phyloP scores from a whole-genome alignment of 2,888 invertebrate genomes.

The Brachypalpus laphriformis region DNA sequence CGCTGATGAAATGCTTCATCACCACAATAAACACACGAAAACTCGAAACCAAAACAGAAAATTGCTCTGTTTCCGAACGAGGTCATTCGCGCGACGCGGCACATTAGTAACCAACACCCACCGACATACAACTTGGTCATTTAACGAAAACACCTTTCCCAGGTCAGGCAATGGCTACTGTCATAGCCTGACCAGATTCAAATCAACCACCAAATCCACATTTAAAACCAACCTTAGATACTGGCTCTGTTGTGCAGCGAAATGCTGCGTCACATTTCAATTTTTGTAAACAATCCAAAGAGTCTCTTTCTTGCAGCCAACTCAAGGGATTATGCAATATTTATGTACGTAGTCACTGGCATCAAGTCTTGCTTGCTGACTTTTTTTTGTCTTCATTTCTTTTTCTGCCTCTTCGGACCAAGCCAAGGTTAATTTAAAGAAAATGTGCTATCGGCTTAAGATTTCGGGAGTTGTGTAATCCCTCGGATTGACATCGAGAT shows the following conservation, averaged over 20 bases:
- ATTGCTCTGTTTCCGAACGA: slow-evolving; percentile 44
- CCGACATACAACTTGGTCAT: slow-evolving; percentile 1
- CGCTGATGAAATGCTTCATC: slow-evolving; percentile 40
- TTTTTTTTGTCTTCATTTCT: slow-evolving; percentile 18
- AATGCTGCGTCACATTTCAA: slow-evolving; percentile 10
- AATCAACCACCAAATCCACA: slow-evolving; percentile 19
- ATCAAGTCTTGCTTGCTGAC: background rate
- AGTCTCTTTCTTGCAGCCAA: slow-evolving; percentile 27
- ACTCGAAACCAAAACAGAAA: slow-evolving; percentile 17
- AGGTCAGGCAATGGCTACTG: background rate
- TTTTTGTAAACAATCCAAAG: slow-evolving; percentile 13
- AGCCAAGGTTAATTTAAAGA: slow-evolving; percentile 65
- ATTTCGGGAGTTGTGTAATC: slow-evolving; percentile 32
- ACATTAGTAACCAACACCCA: background rate
- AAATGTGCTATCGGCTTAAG: slow-evolving; percentile 42
- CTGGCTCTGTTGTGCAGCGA: background rate
- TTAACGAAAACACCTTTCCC: background rate
- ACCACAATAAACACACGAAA: background rate
- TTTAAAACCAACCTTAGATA: background rate
- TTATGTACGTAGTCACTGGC: slow-evolving; percentile 39
- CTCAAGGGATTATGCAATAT: slow-evolving; percentile 40
- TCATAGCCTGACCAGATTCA: slow-evolving; percentile 8
- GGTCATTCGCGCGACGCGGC: slow-evolving; percentile 23
- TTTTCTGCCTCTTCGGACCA: slow-evolving; percentile 30
- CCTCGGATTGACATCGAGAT: background rate